Conservation (phyloP, 2,113 vertebrate species). For the Hystrix cristata region DNA sequence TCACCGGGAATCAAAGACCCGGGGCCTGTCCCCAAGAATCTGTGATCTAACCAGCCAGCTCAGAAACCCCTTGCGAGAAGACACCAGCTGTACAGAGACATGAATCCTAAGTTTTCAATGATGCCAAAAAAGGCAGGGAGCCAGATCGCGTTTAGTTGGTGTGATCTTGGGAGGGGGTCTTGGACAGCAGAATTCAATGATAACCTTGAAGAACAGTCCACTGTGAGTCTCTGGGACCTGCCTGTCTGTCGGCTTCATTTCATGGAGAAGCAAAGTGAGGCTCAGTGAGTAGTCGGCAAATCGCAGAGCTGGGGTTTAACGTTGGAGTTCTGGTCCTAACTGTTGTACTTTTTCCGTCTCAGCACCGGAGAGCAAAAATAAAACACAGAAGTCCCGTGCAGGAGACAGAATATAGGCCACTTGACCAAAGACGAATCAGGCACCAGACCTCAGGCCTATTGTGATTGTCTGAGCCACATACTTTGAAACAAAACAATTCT, state of each 20-base stretch:
- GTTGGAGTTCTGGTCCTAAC: not conserved
- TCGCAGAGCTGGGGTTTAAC: not conserved
- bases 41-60: not conserved
- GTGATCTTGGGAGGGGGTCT: not conserved
- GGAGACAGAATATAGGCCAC: conserved; percentile 50
- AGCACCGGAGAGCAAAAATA: not conserved
- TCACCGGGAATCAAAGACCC: not conserved
- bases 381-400: not conserved
- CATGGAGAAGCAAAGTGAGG: not conserved
- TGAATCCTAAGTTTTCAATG: not conserved
- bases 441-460: conserved; percentile 30
- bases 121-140: not conserved
- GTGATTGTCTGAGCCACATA: not conserved
- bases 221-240: not conserved
- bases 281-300: not conserved
- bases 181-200: not conserved
- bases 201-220: not conserved
- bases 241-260: not conserved
- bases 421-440: not conserved
- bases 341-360: not conserved
- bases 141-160: not conserved
- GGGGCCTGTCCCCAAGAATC: not conserved
- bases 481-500: conserved; percentile 64
- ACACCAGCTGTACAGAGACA: not conserved
- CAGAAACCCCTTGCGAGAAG: not conserved